These are phyloP conservation scores for Apoda limacodes DNA, from an alignment of 2,888 invertebrate species.

Conservation along the genomic window DNA sequence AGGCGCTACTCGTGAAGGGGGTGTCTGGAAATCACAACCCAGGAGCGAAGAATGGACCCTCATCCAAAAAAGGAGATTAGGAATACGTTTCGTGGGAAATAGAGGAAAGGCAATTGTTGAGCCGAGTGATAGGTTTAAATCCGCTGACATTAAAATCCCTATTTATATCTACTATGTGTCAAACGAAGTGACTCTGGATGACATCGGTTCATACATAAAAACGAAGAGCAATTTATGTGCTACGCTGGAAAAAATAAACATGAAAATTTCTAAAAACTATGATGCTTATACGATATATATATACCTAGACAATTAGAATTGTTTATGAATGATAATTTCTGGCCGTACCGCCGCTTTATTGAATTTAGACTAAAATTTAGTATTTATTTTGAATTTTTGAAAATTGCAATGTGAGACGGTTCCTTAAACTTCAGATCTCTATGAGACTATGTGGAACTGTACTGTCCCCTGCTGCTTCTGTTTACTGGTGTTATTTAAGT, in stretches of 20 bases:
- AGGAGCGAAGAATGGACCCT: conserved; percentile 7
- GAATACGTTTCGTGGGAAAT: conserved; percentile 11
- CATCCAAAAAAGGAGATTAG: conserved; percentile 11
- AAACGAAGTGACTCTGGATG: conserved; percentile 13
- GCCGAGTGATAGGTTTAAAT: conserved; percentile 13
- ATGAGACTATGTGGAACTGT: too few species aligned
- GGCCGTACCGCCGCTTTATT: conserved; percentile 21
- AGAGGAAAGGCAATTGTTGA: conserved; percentile 9
- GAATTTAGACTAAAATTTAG: conserved; percentile 2
- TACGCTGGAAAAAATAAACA: conserved; percentile 15
- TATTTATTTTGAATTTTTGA: too few species aligned
- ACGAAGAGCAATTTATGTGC: conserved; percentile 11
- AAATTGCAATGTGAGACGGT: too few species aligned
- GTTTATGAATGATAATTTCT: too few species aligned
- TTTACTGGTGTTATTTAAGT: conserved; percentile 7
- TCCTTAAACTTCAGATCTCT: too few species aligned
- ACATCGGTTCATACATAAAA: conserved; percentile 15
- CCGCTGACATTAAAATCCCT: conserved; percentile 17
- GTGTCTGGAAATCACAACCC: conserved; percentile 6
- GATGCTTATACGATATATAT: conserved; percentile 20
- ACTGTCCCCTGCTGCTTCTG: too few species aligned
- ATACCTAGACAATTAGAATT: conserved; percentile 14
- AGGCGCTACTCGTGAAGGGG: conserved; percentile 4
- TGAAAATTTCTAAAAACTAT: conserved; percentile 14
- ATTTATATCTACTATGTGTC: conserved; percentile 19